Evolutionary conservation across 92 coral and sea anemone genomes (phyloP).

Genomic region (Porites evermanni): DNA sequence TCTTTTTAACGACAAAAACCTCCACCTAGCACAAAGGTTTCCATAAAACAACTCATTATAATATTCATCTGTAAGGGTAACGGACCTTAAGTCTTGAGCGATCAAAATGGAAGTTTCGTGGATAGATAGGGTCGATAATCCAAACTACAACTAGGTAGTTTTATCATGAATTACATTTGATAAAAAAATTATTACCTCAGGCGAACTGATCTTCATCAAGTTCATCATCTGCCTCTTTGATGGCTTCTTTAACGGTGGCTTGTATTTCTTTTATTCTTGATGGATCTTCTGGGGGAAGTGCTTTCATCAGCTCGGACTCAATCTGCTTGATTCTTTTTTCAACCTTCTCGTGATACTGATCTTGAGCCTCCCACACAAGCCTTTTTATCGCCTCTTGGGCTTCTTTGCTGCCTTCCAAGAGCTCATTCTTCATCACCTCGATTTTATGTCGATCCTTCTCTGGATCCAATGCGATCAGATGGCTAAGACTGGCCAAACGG

Average conservation of each 20-base stretch:
- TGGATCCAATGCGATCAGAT: conserved; percentile 38
- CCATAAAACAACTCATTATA: no score
- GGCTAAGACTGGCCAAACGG: conserved; percentile 42
- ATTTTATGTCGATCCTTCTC: conserved; percentile 15
- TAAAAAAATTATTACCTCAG: no score
- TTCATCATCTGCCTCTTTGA: conserved; percentile 39
- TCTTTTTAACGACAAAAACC: no score
- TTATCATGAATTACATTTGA: not conserved
- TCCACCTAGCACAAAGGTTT: no score
- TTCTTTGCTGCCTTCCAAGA: conserved; percentile 32
- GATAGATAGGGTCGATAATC: no score
- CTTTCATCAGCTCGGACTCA: conserved; percentile 29
- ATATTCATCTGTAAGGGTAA: no score
- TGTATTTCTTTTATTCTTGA: conserved; percentile 42
- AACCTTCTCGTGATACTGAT: conserved; percentile 26
- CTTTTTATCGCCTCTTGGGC: conserved; percentile 32
- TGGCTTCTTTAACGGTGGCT: conserved; percentile 18
- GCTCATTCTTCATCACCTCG: conserved; percentile 13
- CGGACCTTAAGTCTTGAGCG: no score
- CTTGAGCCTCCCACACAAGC: conserved; percentile 18
- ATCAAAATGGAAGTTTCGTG: no score
- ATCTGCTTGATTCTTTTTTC: conserved; percentile 31
- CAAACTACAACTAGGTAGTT: no score
- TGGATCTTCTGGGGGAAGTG: conserved; percentile 28
- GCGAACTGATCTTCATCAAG: conserved; percentile 7